phyloP scores from a whole-genome alignment of 2,797 vertebrate species.

The Lemur catta region DNA sequence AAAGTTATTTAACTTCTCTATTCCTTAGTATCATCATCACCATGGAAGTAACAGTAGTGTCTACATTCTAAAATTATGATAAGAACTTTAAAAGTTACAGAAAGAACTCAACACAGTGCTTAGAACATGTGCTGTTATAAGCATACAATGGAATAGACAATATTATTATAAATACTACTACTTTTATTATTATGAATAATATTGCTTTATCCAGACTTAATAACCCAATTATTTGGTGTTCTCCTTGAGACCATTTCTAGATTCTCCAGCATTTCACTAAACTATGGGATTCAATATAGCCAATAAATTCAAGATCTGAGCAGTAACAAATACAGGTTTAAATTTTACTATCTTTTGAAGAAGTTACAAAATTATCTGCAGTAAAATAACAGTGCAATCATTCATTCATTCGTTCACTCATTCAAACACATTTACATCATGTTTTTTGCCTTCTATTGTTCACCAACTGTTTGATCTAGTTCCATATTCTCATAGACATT shows the following conservation, averaged over 20 bases:
- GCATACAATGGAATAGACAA: neutral
- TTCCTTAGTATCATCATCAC: neutral
- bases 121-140: neutral
- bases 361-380: conserved; percentile 36
- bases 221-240: neutral
- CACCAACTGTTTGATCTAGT: conserved; percentile 51
- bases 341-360: conserved; percentile 20
- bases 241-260: neutral
- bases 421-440: neutral
- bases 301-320: neutral
- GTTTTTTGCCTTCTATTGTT: conserved; percentile 13
- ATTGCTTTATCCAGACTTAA: neutral
- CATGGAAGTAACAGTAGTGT: neutral
- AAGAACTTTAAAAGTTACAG: neutral
- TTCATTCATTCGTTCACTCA: neutral
- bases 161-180: neutral
- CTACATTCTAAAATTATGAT: neutral
- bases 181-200: neutral
- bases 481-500: conserved; percentile 47
- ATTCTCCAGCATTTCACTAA: conserved; percentile 23
- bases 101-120: neutral
- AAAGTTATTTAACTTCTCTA: conserved; percentile 11
- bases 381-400: neutral
- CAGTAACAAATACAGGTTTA: neutral
- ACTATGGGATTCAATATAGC: neutral